Evolutionary conservation across 2,113 vertebrate genomes (phyloP), one percentile per base, ranked within the genome.

Genomic region (Entomyzon cyanotis): DNA sequence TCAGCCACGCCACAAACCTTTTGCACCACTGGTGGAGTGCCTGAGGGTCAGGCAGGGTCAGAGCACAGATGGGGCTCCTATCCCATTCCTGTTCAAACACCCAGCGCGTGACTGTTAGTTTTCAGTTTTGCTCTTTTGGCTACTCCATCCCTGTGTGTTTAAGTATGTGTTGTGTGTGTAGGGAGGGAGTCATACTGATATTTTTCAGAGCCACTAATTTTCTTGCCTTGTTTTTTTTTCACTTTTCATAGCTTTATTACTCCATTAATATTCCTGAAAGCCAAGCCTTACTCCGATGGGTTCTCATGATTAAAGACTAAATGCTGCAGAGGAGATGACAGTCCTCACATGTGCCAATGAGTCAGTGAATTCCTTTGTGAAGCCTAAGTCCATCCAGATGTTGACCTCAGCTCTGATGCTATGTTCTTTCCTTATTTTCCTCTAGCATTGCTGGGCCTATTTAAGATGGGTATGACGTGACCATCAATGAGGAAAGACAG

Each of bases 331-430:
- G 85, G 93, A 95, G 95, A 96, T 96, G 97, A 96, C 95, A 95
- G 74, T 95, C 85, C 63, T 95, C 74, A 89, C 86, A 93, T 91
- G 79, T 89, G 91, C 85, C 96, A 92, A 58, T 97, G 95, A 97
- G 88, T 96, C 95, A 95, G 90, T 95, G 84, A 93, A 95, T 96
- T 96, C 94, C 74, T 95, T 94, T 84, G 87, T 90, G 91, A 85
- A 94, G 90, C 80, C 91, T 95, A 95, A 97, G 86, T 95, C 94
- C 91, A 93, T 90, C 95, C 97, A 97, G 93, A 97, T 95, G 95
- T 95, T 96, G 93, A 97, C 91, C 90, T 97, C 83, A 95, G 80
- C 59, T 92, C 88, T 83, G 71, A 93, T 95, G 91, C 31, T 95
- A 67, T 74, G 80, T 76, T 95, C 70, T 89, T 94, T 80, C 68